Evolutionary conservation across 2,113 vertebrate genomes (phyloP).

Genomic region (Microcebus lehilahytsara): DNA sequence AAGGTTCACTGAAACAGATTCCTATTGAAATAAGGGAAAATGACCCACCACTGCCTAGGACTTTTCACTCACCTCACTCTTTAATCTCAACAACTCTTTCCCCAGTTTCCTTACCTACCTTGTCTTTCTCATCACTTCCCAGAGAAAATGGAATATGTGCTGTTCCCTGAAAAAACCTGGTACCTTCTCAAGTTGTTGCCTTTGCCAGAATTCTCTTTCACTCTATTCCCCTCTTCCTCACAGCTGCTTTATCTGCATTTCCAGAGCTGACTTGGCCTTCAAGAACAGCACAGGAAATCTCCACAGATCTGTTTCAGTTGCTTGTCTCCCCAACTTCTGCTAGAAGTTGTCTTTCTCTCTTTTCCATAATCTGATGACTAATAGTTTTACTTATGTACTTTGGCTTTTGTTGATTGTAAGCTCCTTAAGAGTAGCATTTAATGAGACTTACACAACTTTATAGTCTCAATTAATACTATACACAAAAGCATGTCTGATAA

Average conservation of each 20-base stretch:
- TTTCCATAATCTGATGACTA: background rate
- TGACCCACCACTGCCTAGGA: background rate
- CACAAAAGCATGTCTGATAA: background rate
- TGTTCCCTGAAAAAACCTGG: background rate
- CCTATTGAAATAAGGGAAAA: background rate
- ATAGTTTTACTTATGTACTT: background rate
- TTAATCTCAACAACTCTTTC: background rate
- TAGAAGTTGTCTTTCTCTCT: background rate
- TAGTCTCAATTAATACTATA: background rate
- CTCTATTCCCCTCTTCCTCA: background rate
- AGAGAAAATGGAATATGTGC: background rate
- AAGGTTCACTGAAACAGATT: background rate
- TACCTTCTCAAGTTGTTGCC: background rate
- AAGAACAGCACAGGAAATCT: background rate
- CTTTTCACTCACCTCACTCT: background rate
- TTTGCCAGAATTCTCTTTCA: background rate
- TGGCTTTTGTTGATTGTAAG: background rate
- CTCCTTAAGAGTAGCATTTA: background rate
- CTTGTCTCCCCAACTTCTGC: background rate
- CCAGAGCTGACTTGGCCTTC: background rate
- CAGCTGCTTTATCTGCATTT: background rate
- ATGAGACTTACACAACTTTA: background rate
- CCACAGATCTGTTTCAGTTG: background rate
- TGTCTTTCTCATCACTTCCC: background rate
- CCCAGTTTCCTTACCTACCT: background rate